Evolutionary conservation across 2,888 invertebrate genomes (phyloP), one percentile per base, ranked within the genome.

Genomic region (Ormyrus labotus): DNA sequence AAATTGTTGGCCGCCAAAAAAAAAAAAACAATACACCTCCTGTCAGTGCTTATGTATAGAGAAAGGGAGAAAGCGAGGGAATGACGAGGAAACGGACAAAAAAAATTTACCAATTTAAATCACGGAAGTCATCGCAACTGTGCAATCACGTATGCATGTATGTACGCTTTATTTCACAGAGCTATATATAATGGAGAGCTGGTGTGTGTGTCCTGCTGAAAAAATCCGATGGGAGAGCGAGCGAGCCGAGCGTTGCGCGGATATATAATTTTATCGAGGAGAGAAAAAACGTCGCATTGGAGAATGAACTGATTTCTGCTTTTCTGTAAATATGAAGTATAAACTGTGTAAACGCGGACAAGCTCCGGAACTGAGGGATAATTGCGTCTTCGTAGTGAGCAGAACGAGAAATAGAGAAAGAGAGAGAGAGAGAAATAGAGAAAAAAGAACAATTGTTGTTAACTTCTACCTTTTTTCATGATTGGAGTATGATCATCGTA

Each of bases 31-130:
- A 74, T 67, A 34, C 34, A 34, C 34, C 34, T 34, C 57, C 67
- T 81, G 69, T 78, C 70, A 81, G 70, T 78, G 73, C 74, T 78
- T 72, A 76, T 72, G 68, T 68, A 58, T 68, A 76, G 51, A 68
- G 64, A 53, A 48, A 47, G 57, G 58, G 58, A 11, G 11, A 8
- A 65, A 53, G 45, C 6, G 51, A 67, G 55, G 6, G 9, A 60
- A 76, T 60, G 67, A 75, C 6, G 13, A 63, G 53, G 60, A 70
- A 51, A 55, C 67, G 3, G 60, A 45, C 48, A 48, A 19, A 55
- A 53, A 53, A 61, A 72, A 63, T 58, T 51, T 34, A 34, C 34
- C 34, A 34, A 34, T 34, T 34, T 34, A 2, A 34, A 58, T 45
- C 67, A 61, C 50, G 10, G 65, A 34, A 34, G 51, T 45, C 67